Conservation (phyloP, 2,797 vertebrate genomes). For the Esox masquinongy region DNA sequence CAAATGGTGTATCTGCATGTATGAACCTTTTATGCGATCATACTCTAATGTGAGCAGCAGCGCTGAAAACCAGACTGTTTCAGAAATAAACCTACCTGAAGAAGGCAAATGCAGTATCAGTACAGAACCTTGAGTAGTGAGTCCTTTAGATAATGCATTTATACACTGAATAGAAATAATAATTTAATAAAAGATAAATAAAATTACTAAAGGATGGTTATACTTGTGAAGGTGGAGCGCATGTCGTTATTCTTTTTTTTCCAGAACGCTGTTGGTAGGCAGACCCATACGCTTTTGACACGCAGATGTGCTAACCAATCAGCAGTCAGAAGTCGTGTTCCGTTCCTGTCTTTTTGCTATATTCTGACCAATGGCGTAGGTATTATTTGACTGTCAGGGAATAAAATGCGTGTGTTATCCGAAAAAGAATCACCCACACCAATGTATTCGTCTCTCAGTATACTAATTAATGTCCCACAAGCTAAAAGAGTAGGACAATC, state of each 20-base stretch:
- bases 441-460: background rate
- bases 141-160: constrained; percentile 21
- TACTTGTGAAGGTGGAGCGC: constrained; percentile 54
- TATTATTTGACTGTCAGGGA: background rate
- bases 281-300: constrained; percentile 33
- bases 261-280: constrained; percentile 50
- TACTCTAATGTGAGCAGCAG: background rate
- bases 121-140: constrained; percentile 26
- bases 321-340: background rate
- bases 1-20: background rate
- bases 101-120: constrained; percentile 50
- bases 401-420: background rate
- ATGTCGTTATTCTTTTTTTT: constrained; percentile 47
- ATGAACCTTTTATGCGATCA: background rate
- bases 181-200: constrained; percentile 45
- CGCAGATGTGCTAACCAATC: constrained; percentile 59
- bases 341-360: background rate
- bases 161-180: constrained; percentile 29
- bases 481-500: no score
- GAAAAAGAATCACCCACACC: background rate
- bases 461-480: no score
- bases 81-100: constrained; percentile 51
- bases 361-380: constrained; percentile 44
- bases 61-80: background rate
- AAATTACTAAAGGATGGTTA: constrained; percentile 21